These are phyloP conservation scores for Polypterus bichir DNA, from an alignment of 2,113 vertebrate genomes.

Conservation along the genomic window DNA sequence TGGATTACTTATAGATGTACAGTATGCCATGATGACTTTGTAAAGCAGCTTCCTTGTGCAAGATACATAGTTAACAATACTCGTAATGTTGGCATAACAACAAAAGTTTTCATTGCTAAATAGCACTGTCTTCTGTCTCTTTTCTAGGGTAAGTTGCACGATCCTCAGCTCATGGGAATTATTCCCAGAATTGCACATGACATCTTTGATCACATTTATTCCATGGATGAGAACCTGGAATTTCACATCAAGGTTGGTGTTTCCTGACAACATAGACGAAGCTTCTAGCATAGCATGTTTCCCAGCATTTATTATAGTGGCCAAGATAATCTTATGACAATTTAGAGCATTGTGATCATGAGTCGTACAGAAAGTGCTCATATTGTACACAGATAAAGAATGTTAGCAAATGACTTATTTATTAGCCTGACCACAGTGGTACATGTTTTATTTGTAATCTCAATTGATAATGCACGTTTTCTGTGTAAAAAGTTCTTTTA, in stretches of 20 bases:
- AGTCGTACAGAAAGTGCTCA: not conserved
- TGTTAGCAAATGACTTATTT: too few species aligned
- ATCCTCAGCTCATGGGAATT: slow-evolving; percentile 79
- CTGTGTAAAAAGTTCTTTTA: too few species aligned
- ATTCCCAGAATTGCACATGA: slow-evolving; percentile 82
- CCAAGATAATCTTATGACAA: not conserved
- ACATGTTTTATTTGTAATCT: too few species aligned
- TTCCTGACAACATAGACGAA: rapidly evolving
- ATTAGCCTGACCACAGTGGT: too few species aligned
- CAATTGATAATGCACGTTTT: too few species aligned
- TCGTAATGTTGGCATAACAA: too few species aligned
- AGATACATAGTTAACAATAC: too few species aligned
- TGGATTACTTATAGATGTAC: too few species aligned
- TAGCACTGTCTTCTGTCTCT: not conserved
- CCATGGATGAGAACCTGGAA: slow-evolving; percentile 92
- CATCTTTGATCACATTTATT: slow-evolving; percentile 92
- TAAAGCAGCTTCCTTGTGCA: too few species aligned
- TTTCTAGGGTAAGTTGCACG: slow-evolving; percentile 72
- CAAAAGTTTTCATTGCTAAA: too few species aligned
- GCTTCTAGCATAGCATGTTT: not conserved
- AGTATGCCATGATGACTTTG: too few species aligned
- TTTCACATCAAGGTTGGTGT: slow-evolving; percentile 83
- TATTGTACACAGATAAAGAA: too few species aligned
- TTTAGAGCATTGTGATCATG: not conserved
- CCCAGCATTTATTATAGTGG: not conserved